A percentile compares a stretch with the other conserved stretches of the same genome.
phyloP scores from a whole-genome alignment of 2,797 vertebrate species.

The Hemibagrus guttatus region DNA sequence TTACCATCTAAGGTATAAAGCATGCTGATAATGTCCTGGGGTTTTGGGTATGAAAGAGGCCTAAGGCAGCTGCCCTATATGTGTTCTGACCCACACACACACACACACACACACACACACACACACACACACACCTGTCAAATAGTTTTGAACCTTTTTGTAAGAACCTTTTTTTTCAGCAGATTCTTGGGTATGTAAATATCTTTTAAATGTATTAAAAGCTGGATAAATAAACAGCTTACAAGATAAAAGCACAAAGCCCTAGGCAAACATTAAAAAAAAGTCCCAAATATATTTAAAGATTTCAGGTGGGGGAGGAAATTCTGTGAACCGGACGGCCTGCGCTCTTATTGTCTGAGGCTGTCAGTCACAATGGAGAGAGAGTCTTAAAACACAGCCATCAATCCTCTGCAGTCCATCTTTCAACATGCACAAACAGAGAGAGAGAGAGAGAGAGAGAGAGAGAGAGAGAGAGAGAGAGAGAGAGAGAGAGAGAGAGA shows the following conservation, averaged over 20 bases:
- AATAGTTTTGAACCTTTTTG: too few species aligned
- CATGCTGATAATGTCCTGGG: not conserved
- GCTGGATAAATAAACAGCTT: not conserved
- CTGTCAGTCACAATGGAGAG: constrained; percentile 34
- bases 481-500: not conserved
- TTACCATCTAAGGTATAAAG: not conserved
- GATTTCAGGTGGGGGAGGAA: not conserved
- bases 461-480: constrained; percentile 20
- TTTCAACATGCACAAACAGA: constrained; percentile 27
- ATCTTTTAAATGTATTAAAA: not conserved
- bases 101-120: not conserved
- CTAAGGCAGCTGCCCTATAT: not conserved
- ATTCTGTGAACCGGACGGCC: not conserved
- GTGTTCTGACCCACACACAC: too few species aligned
- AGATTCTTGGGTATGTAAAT: not conserved
- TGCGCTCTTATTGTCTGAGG: constrained; percentile 29
- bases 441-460: not conserved
- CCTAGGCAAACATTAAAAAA: not conserved
- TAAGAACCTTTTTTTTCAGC: too few species aligned
- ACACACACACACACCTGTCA: not conserved
- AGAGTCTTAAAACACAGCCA: constrained; percentile 27
- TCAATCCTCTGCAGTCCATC: constrained; percentile 25
- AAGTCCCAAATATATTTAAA: not conserved
- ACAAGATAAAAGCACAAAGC: not conserved
- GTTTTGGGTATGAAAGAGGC: not conserved